Percentiles rank a stretch among this genome's conserved stretches.
These are phyloP conservation scores for Acipenser ruthenus DNA, from an alignment of 2,797 vertebrate species.

Conservation along the genomic window DNA sequence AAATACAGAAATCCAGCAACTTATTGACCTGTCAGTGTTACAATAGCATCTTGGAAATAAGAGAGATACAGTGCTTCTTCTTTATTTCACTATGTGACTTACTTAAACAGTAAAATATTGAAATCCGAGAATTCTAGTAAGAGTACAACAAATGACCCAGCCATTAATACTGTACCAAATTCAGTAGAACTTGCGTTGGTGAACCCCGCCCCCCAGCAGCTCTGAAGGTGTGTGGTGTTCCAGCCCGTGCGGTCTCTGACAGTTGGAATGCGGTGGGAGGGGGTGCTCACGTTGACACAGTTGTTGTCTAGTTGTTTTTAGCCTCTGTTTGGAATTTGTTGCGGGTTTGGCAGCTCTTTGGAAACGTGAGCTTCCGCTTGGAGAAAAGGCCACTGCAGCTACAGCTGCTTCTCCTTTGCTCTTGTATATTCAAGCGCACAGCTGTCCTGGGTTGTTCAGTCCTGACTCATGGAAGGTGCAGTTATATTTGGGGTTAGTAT, in stretches of 20 bases:
- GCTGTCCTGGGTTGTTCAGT: slow-evolving; percentile 47
- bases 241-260: slow-evolving; percentile 31
- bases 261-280: slow-evolving; percentile 48
- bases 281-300: slow-evolving; percentile 67
- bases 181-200: too few species aligned
- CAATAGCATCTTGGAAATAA: too few species aligned
- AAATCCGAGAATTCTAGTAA: too few species aligned
- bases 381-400: slow-evolving; percentile 41
- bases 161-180: too few species aligned
- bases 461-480: slow-evolving; percentile 15
- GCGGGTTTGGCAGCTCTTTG: slow-evolving; percentile 47
- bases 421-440: slow-evolving; percentile 38
- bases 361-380: slow-evolving; percentile 58
- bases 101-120: too few species aligned
- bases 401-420: slow-evolving; percentile 62
- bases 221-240: slow-evolving; percentile 33
- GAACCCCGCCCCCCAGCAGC: slow-evolving; percentile 14
- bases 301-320: slow-evolving; percentile 74
- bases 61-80: too few species aligned
- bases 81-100: too few species aligned
- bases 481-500: too few species aligned
- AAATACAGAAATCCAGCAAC: too few species aligned
- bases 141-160: too few species aligned
- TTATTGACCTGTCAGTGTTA: too few species aligned
- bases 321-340: slow-evolving; percentile 63